Base-by-base conservation (phyloP, 2,797 vertebrate species). In the Sebastes miniatus region DNA sequence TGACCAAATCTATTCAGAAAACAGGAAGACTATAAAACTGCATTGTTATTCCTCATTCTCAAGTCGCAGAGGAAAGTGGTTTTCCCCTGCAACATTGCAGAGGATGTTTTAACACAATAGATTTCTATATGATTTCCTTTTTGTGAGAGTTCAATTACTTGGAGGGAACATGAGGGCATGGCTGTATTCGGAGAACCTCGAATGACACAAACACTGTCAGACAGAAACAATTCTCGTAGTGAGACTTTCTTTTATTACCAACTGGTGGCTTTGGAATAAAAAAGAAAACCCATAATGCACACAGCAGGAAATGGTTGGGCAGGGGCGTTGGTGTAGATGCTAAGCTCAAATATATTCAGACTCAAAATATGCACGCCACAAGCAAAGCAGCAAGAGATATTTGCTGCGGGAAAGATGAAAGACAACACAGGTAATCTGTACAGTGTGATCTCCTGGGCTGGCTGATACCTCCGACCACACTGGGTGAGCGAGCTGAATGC, bases 21-120 rank as follows among this genome's bases (percentile, higher is more conserved):
- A 92, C 92, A 91, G 87, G 90, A 94, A 91, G 85, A 77, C 86
- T 86, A 77, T 90, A 89, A 93, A 92, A 87, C 79, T 57, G 24
- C 63, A 66, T 87, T 90, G 88, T 93, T 93, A 69, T 88, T 91
- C 70, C 43, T 84, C 74, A 68, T 68, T 79, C 73, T 34, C 59
- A 72, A 78, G 61, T 86, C 87, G 67, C 83, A 88, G 65, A 91
- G 89, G 88, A 89, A 90, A 88, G 79, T 39, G 2, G 31, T 87
- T 90, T 91, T 76, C 66, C 65, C 63, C 57, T 69, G 71, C 25
- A 75, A 87, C 83, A 84, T 77, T 69, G 82, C 61, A 80, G 43
- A 82, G 76, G 68, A 86, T 85, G 83, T 89, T 89, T 84, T 27
- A 87, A 82, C 83, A 93, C 93, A 92, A 91, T 88, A 72, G 43